Conservation (phyloP, 2,113 vertebrate genomes). For the Istiophorus platypterus region DNA sequence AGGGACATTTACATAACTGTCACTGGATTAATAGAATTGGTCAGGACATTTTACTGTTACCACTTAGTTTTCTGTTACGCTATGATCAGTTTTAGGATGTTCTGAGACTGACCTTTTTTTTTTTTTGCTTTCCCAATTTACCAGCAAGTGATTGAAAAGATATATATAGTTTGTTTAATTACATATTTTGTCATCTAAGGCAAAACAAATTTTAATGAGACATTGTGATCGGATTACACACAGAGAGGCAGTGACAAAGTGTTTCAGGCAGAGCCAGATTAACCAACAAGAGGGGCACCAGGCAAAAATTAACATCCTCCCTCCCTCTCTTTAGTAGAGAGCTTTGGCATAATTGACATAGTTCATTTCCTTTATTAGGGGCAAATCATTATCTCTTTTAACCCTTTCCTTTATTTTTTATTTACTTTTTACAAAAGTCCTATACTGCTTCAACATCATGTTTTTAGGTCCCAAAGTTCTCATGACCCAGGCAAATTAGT, state of each 20-base stretch:
- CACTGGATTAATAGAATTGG: constrained; percentile 16
- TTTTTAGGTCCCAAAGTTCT: background rate
- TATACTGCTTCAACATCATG: too few species aligned
- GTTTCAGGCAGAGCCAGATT: too few species aligned
- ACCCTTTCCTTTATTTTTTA: too few species aligned
- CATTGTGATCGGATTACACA: background rate
- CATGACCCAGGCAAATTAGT: background rate
- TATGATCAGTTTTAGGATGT: too few species aligned
- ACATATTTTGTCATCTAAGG: background rate
- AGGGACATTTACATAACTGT: constrained; percentile 24
- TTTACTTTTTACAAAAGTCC: too few species aligned
- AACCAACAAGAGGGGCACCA: too few species aligned
- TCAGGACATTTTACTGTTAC: background rate
- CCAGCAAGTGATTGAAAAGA: background rate
- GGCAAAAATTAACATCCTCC: background rate
- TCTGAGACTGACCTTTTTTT: background rate
- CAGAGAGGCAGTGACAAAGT: too few species aligned
- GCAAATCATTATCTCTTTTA: too few species aligned
- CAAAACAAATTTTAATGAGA: background rate
- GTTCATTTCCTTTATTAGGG: background rate
- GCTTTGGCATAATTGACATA: too few species aligned
- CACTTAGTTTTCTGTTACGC: background rate
- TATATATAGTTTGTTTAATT: background rate
- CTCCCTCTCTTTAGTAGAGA: too few species aligned
- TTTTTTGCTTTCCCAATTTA: background rate